phyloP scores from a whole-genome alignment of 2,113 vertebrate species.

The Shinisaurus crocodilurus region DNA sequence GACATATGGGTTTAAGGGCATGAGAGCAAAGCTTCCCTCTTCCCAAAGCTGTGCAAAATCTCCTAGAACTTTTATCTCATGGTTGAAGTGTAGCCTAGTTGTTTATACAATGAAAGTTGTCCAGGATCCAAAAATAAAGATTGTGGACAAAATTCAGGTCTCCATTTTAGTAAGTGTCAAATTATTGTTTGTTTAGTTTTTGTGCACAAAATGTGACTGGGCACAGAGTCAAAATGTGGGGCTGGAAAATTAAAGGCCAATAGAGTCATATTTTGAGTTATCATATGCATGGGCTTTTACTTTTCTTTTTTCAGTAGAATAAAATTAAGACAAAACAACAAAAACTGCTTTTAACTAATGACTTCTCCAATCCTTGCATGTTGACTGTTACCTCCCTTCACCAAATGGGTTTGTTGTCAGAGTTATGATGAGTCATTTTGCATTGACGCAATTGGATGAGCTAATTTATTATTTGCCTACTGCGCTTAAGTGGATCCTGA shows the following conservation, averaged over 20 bases:
- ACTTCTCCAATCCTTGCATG: constrained; percentile 5
- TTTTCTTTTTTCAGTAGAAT: background rate
- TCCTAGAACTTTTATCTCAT: background rate
- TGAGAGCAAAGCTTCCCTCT: background rate
- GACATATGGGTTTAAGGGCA: background rate
- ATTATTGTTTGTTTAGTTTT: background rate
- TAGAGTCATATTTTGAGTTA: background rate
- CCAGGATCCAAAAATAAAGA: constrained; percentile 18
- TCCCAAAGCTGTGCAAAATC: background rate
- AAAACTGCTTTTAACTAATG: background rate
- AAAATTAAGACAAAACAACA: background rate
- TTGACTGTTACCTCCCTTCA: background rate
- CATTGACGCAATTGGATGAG: constrained; percentile 35
- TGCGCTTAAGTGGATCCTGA: constrained; percentile 35
- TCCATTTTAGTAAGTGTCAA: background rate
- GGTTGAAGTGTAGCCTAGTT: background rate
- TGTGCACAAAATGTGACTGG: background rate
- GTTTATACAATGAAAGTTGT: constrained; percentile 4
- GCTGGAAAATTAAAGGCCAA: background rate
- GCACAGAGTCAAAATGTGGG: background rate
- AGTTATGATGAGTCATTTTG: constrained; percentile 12
- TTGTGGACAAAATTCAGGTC: background rate
- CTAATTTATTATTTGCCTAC: constrained; percentile 12
- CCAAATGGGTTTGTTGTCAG: constrained; percentile 23
- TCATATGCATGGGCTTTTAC: background rate